Conservation (phyloP, 2,113 vertebrate species). For the Dryoscopus gambensis region DNA sequence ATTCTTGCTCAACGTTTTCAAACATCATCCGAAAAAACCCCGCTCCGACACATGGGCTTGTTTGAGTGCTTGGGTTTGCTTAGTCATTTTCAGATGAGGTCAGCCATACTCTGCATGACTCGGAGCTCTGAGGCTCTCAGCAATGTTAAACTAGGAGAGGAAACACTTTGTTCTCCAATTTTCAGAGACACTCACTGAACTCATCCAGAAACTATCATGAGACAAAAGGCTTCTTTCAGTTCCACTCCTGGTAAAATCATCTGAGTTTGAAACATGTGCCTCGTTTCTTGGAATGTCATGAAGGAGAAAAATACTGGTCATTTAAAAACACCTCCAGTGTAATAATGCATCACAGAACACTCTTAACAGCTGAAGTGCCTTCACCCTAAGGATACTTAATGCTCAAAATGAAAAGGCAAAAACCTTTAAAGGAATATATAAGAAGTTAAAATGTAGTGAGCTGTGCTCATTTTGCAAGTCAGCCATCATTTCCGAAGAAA, state of each 20-base stretch:
- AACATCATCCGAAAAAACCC: background rate
- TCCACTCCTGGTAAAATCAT: background rate
- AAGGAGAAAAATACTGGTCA: background rate
- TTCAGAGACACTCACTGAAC: background rate
- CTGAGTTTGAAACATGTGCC: background rate
- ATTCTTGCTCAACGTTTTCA: background rate
- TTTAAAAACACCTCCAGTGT: background rate
- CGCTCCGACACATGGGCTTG: background rate
- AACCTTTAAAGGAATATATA: background rate
- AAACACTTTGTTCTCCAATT: background rate
- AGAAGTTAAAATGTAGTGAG: background rate
- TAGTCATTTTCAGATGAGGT: background rate
- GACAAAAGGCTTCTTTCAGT: background rate
- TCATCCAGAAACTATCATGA: background rate
- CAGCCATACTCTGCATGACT: background rate
- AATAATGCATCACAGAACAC: background rate
- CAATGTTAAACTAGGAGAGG: background rate
- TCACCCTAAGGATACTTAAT: background rate
- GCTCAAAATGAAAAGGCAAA: background rate
- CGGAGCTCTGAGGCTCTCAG: background rate
- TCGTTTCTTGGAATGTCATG: background rate
- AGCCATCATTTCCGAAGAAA: background rate
- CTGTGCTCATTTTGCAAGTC: background rate
- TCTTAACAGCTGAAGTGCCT: background rate
- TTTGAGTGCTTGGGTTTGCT: background rate